Evolutionary conservation across 2,113 vertebrate genomes (phyloP).

Genomic region (Bombycilla garrulus): DNA sequence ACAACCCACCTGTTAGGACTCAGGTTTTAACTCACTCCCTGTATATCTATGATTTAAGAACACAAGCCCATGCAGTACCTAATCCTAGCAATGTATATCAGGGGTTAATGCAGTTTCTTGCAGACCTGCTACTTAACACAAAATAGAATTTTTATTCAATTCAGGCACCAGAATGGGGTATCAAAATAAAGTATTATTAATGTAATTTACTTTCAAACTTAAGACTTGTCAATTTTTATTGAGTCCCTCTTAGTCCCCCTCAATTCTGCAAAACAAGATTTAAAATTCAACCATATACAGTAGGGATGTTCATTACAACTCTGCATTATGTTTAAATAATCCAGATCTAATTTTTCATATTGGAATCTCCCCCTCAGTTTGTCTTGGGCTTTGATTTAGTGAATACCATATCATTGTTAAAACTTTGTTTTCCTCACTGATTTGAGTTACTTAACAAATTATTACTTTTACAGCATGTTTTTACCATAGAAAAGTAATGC

Average conservation of each 20-base stretch:
- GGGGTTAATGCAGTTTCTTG: background rate
- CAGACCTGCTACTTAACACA: background rate
- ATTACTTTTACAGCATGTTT: conserved; percentile 20
- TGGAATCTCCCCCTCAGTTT: background rate
- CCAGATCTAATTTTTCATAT: background rate
- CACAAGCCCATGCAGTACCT: background rate
- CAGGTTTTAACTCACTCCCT: background rate
- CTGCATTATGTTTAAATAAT: background rate
- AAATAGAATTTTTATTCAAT: background rate
- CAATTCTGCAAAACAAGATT: background rate
- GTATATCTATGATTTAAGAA: background rate
- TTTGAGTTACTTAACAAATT: background rate
- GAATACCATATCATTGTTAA: background rate
- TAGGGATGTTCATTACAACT: background rate
- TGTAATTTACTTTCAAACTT: background rate
- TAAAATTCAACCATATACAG: background rate
- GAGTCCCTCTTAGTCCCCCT: background rate
- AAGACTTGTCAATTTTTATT: background rate
- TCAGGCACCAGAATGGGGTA: background rate
- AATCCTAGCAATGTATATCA: background rate
- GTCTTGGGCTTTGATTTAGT: background rate
- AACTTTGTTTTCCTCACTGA: background rate
- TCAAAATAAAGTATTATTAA: background rate
- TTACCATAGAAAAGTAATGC: background rate
- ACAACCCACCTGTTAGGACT: background rate